Percentiles rank a stretch among this genome's conserved stretches.
Conservation (phyloP, 2,888 invertebrate genomes). For the Calameuta pallipes region DNA sequence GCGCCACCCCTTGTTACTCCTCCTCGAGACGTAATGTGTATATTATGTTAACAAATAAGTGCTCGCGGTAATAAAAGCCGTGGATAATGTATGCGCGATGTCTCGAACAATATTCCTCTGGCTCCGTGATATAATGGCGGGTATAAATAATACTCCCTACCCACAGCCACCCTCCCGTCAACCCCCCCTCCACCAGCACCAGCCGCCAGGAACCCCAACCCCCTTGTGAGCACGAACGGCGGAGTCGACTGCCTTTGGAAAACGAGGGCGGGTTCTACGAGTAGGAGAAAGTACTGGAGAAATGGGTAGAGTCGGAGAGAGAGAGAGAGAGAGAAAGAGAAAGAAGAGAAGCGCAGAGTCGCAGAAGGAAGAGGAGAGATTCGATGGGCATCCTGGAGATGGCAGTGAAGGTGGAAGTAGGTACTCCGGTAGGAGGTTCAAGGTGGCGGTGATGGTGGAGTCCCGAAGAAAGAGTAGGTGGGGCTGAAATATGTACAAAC, state of each 20-base stretch:
- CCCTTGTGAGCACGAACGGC: not conserved
- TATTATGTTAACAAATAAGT: conserved; percentile 65
- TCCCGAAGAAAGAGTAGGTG: conserved; percentile 23
- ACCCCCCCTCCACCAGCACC: not conserved
- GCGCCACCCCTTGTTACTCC: conserved; percentile 10
- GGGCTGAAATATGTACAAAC: conserved; percentile 61
- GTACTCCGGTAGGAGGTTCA: not conserved
- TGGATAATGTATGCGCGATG: conserved; percentile 60
- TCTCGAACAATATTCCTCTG: conserved; percentile 62
- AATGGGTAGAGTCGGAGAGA: conserved; percentile 7
- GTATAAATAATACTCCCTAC: conserved; percentile 58
- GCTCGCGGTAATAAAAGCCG: conserved; percentile 59
- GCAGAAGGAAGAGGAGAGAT: conserved; percentile 31
- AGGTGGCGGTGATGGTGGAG: conserved; percentile 22
- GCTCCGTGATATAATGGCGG: conserved; percentile 56
- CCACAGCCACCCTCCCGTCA: not conserved
- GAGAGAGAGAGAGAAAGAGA: conserved; percentile 14
- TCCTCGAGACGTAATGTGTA: conserved; percentile 50
- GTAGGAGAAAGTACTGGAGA: not conserved
- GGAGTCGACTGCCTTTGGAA: not conserved
- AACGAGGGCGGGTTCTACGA: not conserved
- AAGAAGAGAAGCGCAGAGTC: conserved; percentile 24
- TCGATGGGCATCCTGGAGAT: not conserved
- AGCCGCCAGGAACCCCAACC: not conserved
- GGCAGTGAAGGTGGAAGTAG: conserved; percentile 1